A percentile compares a stretch with the other conserved stretches of the same genome.
Evolutionary conservation across 2,113 vertebrate genomes (phyloP).

Genomic region (Indicator indicator): DNA sequence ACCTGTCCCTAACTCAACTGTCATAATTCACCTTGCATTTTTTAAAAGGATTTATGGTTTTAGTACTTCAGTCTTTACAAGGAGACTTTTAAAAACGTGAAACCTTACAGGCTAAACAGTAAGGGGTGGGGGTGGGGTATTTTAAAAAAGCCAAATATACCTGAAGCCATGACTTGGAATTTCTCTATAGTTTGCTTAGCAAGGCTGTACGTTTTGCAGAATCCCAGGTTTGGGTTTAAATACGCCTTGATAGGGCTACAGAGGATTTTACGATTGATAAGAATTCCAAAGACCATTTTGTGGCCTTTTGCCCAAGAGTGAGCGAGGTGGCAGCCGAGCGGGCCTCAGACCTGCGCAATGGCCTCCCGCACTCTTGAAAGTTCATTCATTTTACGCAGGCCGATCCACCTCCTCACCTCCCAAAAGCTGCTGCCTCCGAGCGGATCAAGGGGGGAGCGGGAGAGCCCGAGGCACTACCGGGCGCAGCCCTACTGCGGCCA

Average conservation of each 20-base stretch:
- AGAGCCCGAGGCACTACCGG: neutral
- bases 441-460: neutral
- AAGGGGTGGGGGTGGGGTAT: too few relatives aligned
- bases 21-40: neutral
- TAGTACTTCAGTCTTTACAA: neutral
- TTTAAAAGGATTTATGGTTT: neutral
- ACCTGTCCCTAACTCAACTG: neutral
- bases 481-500: conserved; percentile 48
- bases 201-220: neutral
- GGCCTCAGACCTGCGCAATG: neutral
- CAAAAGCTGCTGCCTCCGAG: neutral
- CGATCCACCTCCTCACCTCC: neutral
- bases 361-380: neutral
- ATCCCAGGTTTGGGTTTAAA: neutral
- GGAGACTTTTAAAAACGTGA: neutral
- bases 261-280: rapidly evolving
- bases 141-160: neutral
- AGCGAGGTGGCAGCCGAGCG: neutral
- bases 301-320: neutral
- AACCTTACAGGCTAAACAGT: neutral
- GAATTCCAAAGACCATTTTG: rapidly evolving
- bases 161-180: neutral
- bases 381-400: conserved; percentile 5
- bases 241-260: rapidly evolving
- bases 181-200: neutral